Evolutionary conservation across 92 coral and sea anemone genomes (phyloP), one percentile per base, ranked within the genome.

Genomic region (Actinernus sp.): DNA sequence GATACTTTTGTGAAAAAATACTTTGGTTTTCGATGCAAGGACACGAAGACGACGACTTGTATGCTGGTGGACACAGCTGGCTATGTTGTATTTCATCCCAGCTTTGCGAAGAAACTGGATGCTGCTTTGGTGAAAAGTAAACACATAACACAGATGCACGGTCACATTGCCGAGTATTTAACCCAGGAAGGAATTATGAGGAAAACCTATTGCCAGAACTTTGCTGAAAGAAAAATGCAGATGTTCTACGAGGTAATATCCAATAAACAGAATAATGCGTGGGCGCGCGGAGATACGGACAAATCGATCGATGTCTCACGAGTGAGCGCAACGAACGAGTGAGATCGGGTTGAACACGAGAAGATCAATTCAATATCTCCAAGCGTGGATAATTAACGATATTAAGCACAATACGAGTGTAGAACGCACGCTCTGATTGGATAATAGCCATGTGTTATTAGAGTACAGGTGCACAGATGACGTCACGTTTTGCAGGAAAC

Each of bases 201-300:
- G 45, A 79, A 83, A 62, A 68, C 17, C 22, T 37, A 24, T 16
- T 92, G 97, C 32, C 90, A 73, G 75, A 71, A 87, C 33, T 78
- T 83, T 49, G 65, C 72, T 7, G 52, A 58, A 10, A 63, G 68
- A 11, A 76, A 74, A 20, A 25, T 79, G 18, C 88, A 92, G 32
- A 61, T 81, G 24, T 88, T 52, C 45, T 92, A 92, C 50, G 85
- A 83, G 93, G 97, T 92, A 61, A n/a, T n/a, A n/a, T n/a, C n/a
- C n/a, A n/a, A n/a, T n/a, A n/a, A n/a, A n/a, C n/a, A n/a, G n/a
- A n/a, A n/a, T n/a, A n/a, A n/a, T n/a, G n/a, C n/a, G n/a, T n/a
- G n/a, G n/a, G n/a, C n/a, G n/a, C n/a, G n/a, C n/a, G n/a, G n/a
- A n/a, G n/a, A n/a, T n/a, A n/a, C n/a, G n/a, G n/a, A n/a, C n/a